Base-by-base conservation (phyloP, 2,888 invertebrate genomes). In the Synergus gifuensis region DNA sequence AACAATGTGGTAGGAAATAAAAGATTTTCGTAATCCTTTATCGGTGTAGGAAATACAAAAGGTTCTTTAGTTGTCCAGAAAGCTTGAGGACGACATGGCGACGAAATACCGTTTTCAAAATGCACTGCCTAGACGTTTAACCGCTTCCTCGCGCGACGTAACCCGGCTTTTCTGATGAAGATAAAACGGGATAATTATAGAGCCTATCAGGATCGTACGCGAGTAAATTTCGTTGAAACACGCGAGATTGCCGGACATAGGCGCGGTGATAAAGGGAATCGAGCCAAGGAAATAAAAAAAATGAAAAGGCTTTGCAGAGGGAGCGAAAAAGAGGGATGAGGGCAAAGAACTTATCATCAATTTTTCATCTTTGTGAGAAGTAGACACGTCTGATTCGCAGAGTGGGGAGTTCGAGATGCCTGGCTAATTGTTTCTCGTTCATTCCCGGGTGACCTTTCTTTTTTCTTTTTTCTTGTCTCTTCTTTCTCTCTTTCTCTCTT, bases 181-280 rank as follows among this genome's bases (percentile, higher is more conserved):
- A 90, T 91, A 90, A 90, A 90, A 91, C 88, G 88, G 90, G 88
- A 91, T 91, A 91, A 91, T 91, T 90, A 90, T 89, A 90, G 90
- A 88, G 90, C 87, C 90, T 90, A 90, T 90, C 90, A 88, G 88
- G 88, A 90, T 90, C 90, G 88, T 84, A 87, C 84, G 85, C 86
- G 83, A 90, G 89, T 90, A 90, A 90, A 90, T 90, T 90, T 90
- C 87, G 87, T 85, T 85, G 86, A 84, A 88, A 84, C 91, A 90
- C 91, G 90, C 90, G 88, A 90, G 88, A 90, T 88, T 88, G 87
- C 86, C 87, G 88, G 88, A 89, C 88, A 88, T 86, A 87, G 85
- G 87, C 83, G 82, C 84, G 86, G 85, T 86, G 86, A 86, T 86
- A 86, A 86, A 87, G 86, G 87, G 87, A 88, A 87, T 86, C 83